phyloP scores from a whole-genome alignment of 1,140 invertebrate genomes.

The Drosophila persimilis region DNA sequence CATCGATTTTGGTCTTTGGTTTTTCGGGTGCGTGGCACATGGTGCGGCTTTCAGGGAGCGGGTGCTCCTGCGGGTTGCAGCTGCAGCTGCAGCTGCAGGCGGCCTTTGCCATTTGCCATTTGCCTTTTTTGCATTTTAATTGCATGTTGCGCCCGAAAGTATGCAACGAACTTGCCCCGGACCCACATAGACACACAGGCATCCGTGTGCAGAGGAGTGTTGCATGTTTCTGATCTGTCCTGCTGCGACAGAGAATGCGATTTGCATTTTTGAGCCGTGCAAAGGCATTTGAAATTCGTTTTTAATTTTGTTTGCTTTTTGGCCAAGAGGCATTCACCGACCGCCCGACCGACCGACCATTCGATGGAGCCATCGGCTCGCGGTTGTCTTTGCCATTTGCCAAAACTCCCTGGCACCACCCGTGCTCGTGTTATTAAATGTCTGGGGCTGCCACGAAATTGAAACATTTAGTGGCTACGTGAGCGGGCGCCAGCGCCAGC shows the following conservation, averaged over 20 bases:
- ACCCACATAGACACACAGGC: not conserved
- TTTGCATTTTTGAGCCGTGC: slow-evolving; percentile 70
- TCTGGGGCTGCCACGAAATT: slow-evolving; percentile 73
- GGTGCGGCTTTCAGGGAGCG: slow-evolving; percentile 7
- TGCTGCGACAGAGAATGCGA: slow-evolving; percentile 40
- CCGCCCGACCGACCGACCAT: not conserved
- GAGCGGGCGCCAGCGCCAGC: not conserved
- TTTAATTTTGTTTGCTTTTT: slow-evolving; percentile 77
- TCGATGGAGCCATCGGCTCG: slow-evolving; percentile 48
- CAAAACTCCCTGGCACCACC: slow-evolving; percentile 10
- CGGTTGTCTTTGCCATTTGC: slow-evolving; percentile 49
- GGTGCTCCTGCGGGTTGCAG: not conserved
- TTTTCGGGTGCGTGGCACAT: slow-evolving; percentile 33
- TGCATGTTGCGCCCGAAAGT: slow-evolving; percentile 76
- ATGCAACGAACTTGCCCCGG: slow-evolving; percentile 64
- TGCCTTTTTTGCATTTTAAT: slow-evolving; percentile 80
- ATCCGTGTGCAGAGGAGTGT: slow-evolving; percentile 7
- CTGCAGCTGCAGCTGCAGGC: slow-evolving; percentile 1
- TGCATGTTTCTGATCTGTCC: not conserved
- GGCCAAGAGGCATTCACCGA: slow-evolving; percentile 43
- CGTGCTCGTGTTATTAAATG: slow-evolving; percentile 72
- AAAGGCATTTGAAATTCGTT: slow-evolving; percentile 71
- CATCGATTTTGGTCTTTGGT: slow-evolving; percentile 76
- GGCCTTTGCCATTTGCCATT: slow-evolving; percentile 56
- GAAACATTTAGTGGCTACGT: slow-evolving; percentile 72